Conservation (phyloP, 1,140 invertebrate genomes). For the Brachionus koreanus region DNA sequence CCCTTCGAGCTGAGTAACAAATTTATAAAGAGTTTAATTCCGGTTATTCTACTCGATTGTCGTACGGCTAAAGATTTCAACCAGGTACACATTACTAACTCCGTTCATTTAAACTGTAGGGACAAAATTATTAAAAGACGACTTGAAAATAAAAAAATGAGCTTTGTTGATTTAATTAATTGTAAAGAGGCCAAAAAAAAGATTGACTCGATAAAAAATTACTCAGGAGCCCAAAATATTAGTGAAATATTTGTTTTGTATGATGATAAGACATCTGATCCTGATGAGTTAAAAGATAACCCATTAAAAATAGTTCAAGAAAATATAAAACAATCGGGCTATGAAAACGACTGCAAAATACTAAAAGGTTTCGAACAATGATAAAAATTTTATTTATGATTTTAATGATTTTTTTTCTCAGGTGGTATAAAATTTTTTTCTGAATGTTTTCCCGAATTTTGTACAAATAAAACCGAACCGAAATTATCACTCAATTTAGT, state of each 20-base stretch:
- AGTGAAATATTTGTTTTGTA: constrained; percentile 31
- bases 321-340: background rate
- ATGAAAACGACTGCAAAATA: constrained; percentile 15
- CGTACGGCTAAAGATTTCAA: constrained; percentile 24
- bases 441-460: background rate
- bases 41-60: background rate
- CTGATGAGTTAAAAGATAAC: constrained; percentile 18
- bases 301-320: constrained; percentile 33
- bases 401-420: background rate
- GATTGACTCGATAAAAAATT: constrained; percentile 27
- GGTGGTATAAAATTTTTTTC: constrained; percentile 10
- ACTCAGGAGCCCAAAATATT: background rate
- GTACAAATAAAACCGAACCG: background rate
- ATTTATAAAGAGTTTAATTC: background rate
- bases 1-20: background rate
- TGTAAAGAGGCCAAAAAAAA: constrained; percentile 32
- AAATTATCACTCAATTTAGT: background rate
- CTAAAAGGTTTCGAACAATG: background rate
- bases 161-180: constrained; percentile 30
- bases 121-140: constrained; percentile 25
- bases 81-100: background rate
- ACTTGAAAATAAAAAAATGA: constrained; percentile 26
- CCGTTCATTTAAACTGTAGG: constrained; percentile 27
- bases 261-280: constrained; percentile 26
- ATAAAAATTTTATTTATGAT: background rate